Percentiles rank a stretch among this genome's conserved stretches.
phyloP scores from a whole-genome alignment of 2,888 invertebrate species.

The Saturnia pavonia region DNA sequence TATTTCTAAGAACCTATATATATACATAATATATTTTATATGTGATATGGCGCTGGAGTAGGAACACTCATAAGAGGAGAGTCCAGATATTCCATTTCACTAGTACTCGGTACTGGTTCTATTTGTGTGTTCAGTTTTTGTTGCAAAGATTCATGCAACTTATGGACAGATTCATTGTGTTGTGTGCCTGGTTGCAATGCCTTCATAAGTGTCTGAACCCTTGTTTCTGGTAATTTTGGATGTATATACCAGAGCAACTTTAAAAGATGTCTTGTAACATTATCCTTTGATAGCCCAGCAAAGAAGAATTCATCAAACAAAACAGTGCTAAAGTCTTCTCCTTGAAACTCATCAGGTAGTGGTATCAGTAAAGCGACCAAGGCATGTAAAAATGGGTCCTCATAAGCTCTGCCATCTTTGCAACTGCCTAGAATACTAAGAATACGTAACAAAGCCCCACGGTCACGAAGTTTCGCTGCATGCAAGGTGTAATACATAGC shows the following conservation, averaged over 20 bases:
- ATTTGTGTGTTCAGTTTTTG: constrained; percentile 89
- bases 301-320: constrained; percentile 98
- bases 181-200: constrained; percentile 88
- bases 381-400: constrained; percentile 97
- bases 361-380: constrained; percentile 92
- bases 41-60: constrained; percentile 88
- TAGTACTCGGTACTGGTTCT: constrained; percentile 83
- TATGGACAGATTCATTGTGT: constrained; percentile 93
- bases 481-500: constrained; percentile 98
- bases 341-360: constrained; percentile 95
- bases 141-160: constrained; percentile 87
- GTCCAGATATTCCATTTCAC: constrained; percentile 88
- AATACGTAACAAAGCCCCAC: constrained; percentile 91
- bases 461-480: constrained; percentile 90
- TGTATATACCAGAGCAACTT: constrained; percentile 96
- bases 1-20: constrained; percentile 14
- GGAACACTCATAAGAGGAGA: constrained; percentile 93
- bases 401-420: constrained; percentile 95
- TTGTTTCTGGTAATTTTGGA: constrained; percentile 89
- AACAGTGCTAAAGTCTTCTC: constrained; percentile 96
- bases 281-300: constrained; percentile 93
- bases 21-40: constrained; percentile 36
- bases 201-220: constrained; percentile 91
- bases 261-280: constrained; percentile 94
- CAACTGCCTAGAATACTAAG: constrained; percentile 95